A percentile compares a stretch with the other conserved stretches of the same genome.
Evolutionary conservation across 2,888 invertebrate genomes (phyloP).

Genomic region (Amorpha juglandis): DNA sequence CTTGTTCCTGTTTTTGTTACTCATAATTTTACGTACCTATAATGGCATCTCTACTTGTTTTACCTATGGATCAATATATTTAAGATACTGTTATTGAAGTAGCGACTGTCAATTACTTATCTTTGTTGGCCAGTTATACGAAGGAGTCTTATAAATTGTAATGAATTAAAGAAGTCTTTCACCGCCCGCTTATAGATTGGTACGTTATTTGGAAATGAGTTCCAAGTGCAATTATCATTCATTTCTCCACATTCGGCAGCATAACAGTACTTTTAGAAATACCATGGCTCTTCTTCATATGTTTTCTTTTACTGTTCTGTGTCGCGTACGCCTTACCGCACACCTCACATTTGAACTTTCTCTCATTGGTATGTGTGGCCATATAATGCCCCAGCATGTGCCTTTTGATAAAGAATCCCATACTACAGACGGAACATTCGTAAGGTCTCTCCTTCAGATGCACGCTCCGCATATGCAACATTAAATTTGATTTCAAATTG

Average conservation of each 20-base stretch:
- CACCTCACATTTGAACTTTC: conserved; percentile 84
- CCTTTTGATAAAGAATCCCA: conserved; percentile 75
- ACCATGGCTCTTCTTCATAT: conserved; percentile 76
- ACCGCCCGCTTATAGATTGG: neutral
- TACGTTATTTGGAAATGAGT: neutral
- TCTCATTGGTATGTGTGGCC: conserved; percentile 79
- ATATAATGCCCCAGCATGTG: conserved; percentile 55
- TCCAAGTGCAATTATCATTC: neutral
- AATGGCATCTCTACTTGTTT: neutral
- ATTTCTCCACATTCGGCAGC: conserved; percentile 35
- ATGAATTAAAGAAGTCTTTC: neutral
- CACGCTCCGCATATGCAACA: conserved; percentile 72
- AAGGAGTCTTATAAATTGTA: neutral
- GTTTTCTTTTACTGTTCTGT: conserved; percentile 71
- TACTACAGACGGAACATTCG: conserved; percentile 74
- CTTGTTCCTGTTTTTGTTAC: neutral
- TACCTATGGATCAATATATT: neutral
- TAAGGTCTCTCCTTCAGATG: conserved; percentile 75
- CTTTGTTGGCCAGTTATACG: neutral
- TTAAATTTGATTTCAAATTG: conserved; percentile 68
- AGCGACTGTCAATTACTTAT: neutral
- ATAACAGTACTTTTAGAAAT: conserved; percentile 34
- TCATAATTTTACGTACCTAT: neutral
- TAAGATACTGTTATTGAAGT: neutral
- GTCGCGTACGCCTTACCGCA: conserved; percentile 84